Conservation (phyloP, 2,113 vertebrate species). For the Myotis lucifugus region DNA sequence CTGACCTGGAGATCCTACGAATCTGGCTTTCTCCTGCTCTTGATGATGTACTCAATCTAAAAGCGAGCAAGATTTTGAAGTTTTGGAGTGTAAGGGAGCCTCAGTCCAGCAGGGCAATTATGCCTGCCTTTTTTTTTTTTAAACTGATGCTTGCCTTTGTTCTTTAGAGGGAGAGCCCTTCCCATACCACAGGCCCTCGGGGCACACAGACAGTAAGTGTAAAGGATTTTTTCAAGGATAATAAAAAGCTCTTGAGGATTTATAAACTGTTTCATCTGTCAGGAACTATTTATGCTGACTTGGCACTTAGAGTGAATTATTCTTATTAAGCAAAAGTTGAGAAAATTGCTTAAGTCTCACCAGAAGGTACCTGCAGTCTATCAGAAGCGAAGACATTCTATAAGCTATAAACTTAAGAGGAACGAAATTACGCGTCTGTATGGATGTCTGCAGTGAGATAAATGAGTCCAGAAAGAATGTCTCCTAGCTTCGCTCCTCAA, state of each 20-base stretch:
- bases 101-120: neutral
- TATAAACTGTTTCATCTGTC: constrained; percentile 65
- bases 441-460: neutral
- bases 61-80: neutral
- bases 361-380: constrained; percentile 57
- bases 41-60: neutral
- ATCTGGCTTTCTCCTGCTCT: neutral
- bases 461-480: neutral
- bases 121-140: neutral
- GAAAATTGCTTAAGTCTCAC: constrained; percentile 62
- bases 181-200: neutral
- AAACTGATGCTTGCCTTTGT: neutral
- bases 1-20: neutral
- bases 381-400: constrained; percentile 33
- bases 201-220: neutral
- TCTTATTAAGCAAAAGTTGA: constrained; percentile 70
- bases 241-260: constrained; percentile 55
- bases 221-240: constrained; percentile 33
- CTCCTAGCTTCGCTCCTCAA: neutral
- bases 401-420: constrained; percentile 10
- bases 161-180: neutral
- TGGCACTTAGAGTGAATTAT: constrained; percentile 55
- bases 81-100: neutral
- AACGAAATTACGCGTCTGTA: neutral
- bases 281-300: constrained; percentile 62